A percentile compares a stretch with the other conserved stretches of the same genome.
Evolutionary conservation across 2,888 invertebrate genomes (phyloP).

Genomic region (Spatulosminthurus flaviceps): DNA sequence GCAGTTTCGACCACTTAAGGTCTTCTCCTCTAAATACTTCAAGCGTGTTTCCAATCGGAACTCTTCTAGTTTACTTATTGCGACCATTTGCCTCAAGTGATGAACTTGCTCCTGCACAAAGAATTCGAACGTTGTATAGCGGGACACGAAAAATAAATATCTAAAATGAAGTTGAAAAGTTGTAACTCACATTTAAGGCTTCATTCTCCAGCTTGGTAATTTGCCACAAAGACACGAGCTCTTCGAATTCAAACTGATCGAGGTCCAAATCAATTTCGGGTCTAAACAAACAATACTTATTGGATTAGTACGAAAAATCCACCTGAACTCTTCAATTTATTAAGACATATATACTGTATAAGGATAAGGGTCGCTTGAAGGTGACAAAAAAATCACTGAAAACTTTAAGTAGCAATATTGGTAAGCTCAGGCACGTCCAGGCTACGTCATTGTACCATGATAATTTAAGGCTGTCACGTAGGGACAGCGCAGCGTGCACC

Average conservation of each 20-base stretch:
- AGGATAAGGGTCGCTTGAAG: no score
- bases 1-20: background rate
- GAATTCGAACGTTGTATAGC: background rate
- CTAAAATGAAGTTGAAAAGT: background rate
- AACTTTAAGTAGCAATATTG: no score
- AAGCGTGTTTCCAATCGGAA: slow-evolving; percentile 60
- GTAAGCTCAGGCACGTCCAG: no score
- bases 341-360: no score
- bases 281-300: slow-evolving; percentile 34
- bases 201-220: slow-evolving; percentile 59
- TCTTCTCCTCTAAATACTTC: slow-evolving; percentile 59
- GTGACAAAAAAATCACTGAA: no score
- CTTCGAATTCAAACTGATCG: slow-evolving; percentile 54
- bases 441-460: no score
- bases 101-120: slow-evolving; percentile 58
- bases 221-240: slow-evolving; percentile 56
- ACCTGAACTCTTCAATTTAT: no score
- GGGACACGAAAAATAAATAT: background rate
- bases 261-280: slow-evolving; percentile 38
- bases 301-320: no score
- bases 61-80: slow-evolving; percentile 56
- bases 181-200: slow-evolving; percentile 57
- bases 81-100: slow-evolving; percentile 55
- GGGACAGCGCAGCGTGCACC: no score
- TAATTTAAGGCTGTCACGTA: no score